Conservation (phyloP, 2,113 vertebrate genomes). For the Sturnus vulgaris region DNA sequence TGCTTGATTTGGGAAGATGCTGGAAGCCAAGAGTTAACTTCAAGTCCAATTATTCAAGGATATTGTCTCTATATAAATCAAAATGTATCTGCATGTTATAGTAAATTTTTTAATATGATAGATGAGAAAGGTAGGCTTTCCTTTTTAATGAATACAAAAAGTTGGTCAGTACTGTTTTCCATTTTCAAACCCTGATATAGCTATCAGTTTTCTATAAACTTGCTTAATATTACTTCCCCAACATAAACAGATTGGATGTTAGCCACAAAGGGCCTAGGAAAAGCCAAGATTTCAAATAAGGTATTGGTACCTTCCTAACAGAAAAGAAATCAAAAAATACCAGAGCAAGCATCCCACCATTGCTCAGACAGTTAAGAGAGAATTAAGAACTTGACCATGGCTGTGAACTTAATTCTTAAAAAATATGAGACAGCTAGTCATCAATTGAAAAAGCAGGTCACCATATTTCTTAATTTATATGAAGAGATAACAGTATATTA, state of each 20-base stretch:
- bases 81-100: neutral
- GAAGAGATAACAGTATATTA: neutral
- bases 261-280: neutral
- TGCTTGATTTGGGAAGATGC: neutral
- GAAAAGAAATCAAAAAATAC: neutral
- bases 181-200: neutral
- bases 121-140: neutral
- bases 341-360: neutral
- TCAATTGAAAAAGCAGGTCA: neutral
- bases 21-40: neutral
- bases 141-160: neutral
- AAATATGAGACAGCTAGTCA: neutral
- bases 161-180: neutral
- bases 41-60: neutral
- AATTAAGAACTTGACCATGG: neutral
- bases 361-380: neutral
- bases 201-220: neutral
- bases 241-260: neutral
- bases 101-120: neutral
- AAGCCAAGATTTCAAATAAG: neutral
- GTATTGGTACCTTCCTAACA: neutral
- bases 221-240: neutral
- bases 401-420: neutral
- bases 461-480: neutral
- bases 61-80: neutral